Evolutionary conservation across 2,797 vertebrate genomes (phyloP), one percentile per base, ranked within the genome.

Genomic region (Mormyrus proboscirostris): DNA sequence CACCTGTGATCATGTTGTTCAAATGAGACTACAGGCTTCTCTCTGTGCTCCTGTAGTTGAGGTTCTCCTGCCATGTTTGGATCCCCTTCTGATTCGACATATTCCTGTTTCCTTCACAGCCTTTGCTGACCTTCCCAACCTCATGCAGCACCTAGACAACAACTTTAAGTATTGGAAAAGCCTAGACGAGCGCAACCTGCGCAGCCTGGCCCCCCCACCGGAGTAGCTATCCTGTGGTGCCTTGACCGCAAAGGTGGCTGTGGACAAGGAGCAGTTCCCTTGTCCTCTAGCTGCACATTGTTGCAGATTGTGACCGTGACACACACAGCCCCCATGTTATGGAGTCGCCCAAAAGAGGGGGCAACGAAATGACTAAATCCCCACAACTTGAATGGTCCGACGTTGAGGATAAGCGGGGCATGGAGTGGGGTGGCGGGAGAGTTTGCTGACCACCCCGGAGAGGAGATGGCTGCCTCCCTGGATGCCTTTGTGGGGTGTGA

Each of bases 161-260:
- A 99, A 99, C 94, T 99, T 98, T 92, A 99, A 98, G 92, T 99
- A 99, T 95, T 99, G 99, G 99, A 99, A 99, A 95, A 95, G 96
- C 91, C 94, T 99, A 90, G 98, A 99, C 1, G 97, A 98, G 1
- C 95, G 92, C 93, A 97, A 98, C 93, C 95, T 99, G 87, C 95
- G 96, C 93, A 97, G 95, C 92, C 95, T 98, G 90, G 96, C 97
- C 73, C 97, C 97, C 0, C 98, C 98, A 19, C 96, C 97, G 0
- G 96, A 98, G 91, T 97, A 97, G 96, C 89, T 12, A 49, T 83
- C 55, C 86, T 90, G 19, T 47, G 79, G 89, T 8, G 4, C 33
- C 29, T 53, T 6, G 4, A 29, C 29, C 29, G 10, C 69, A 33
- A 3, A 41, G 29, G 73, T 1, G 22, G 12, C 29, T n/a, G 33